phyloP scores from a whole-genome alignment of 92 coral and sea anemone genomes.

The Siderastrea siderea region DNA sequence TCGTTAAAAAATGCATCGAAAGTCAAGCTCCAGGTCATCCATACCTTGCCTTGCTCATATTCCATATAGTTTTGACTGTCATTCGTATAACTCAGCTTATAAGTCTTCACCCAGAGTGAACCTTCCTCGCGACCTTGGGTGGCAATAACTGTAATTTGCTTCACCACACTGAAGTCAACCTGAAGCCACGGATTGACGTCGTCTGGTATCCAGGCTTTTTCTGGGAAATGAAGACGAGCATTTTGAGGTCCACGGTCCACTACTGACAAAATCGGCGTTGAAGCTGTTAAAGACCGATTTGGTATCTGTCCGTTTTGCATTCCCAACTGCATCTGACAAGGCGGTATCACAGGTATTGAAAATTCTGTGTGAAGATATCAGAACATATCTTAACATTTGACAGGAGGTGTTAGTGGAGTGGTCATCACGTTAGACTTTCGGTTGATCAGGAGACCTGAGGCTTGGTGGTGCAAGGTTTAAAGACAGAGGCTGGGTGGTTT shows the following conservation, averaged over 20 bases:
- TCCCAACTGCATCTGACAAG: background rate
- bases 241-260: background rate
- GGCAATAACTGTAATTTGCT: background rate
- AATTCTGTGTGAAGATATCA: background rate
- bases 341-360: background rate
- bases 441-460: too few relatives aligned
- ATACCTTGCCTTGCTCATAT: background rate
- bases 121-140: background rate
- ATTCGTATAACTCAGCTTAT: background rate
- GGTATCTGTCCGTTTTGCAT: background rate
- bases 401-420: background rate
- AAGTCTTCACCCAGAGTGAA: background rate
- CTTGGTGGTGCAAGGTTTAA: too few relatives aligned
- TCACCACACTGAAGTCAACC: background rate
- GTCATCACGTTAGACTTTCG: too few relatives aligned
- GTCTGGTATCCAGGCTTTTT: background rate
- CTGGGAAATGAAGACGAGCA: background rate
- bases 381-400: background rate
- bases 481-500: too few relatives aligned
- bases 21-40: background rate
- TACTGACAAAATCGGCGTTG: background rate
- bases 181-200: background rate
- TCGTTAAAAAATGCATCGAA: background rate
- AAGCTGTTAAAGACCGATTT: background rate
- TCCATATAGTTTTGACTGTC: background rate